These are phyloP conservation scores for Myripristis jacobus DNA, from an alignment of 2,797 vertebrate genomes.

Conservation along the genomic window DNA sequence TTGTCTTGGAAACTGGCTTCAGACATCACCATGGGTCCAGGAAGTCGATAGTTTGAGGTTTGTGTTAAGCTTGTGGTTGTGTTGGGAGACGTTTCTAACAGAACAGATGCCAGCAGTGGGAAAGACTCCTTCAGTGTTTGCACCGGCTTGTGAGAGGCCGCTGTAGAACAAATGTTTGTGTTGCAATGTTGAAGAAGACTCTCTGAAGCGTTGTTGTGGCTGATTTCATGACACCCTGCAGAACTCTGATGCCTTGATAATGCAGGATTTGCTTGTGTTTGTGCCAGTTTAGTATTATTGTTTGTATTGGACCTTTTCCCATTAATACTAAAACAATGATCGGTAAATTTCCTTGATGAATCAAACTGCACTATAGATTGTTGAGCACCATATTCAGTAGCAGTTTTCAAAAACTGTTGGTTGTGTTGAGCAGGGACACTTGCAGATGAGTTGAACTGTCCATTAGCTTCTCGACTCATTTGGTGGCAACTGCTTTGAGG, in stretches of 20 bases:
- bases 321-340: neutral
- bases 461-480: neutral
- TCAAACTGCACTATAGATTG: neutral
- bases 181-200: neutral
- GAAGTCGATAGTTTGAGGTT: neutral
- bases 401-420: neutral
- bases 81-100: neutral
- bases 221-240: neutral
- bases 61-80: neutral
- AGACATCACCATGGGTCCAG: neutral
- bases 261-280: neutral
- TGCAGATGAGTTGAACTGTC: neutral
- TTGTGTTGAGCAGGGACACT: neutral
- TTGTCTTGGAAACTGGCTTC: neutral
- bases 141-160: neutral
- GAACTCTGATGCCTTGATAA: neutral
- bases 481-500: neutral
- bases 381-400: neutral
- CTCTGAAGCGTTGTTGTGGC: neutral
- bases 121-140: fast-evolving
- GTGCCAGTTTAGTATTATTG: neutral
- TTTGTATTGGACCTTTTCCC: neutral
- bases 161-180: neutral
- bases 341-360: neutral
- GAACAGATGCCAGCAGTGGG: neutral